Evolutionary conservation across 2,888 invertebrate genomes (phyloP).

Genomic region (Homarus gammarus): DNA sequence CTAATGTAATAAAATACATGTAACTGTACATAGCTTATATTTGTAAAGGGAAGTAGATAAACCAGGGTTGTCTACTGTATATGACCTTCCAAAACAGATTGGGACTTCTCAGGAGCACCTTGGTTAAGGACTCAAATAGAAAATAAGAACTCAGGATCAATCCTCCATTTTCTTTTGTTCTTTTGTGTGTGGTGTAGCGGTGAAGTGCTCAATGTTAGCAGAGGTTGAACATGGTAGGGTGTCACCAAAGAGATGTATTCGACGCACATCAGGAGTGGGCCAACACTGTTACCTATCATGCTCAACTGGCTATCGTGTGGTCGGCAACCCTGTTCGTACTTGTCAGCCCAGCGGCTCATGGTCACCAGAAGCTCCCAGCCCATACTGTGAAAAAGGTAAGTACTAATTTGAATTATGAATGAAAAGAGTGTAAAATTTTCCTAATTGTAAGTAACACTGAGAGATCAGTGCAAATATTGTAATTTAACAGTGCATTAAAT

Average conservation of each 20-base stretch:
- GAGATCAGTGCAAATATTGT: no score
- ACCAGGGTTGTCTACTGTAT: no score
- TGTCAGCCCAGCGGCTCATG: conserved; percentile 74
- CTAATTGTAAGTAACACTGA: no score
- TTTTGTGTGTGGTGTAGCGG: conserved; percentile 56
- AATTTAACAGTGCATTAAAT: no score
- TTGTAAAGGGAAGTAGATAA: no score
- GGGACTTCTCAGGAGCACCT: no score
- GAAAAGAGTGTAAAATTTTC: no score
- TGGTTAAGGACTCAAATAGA: no score
- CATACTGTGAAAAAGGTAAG: conserved; percentile 76
- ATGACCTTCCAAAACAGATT: no score
- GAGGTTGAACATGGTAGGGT: conserved; percentile 76
- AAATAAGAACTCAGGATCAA: no score
- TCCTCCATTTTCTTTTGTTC: not conserved
- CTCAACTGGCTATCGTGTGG: conserved; percentile 75
- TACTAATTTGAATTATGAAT: not conserved
- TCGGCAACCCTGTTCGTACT: conserved; percentile 76
- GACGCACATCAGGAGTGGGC: conserved; percentile 66
- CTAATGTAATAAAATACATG: no score
- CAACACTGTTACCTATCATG: conserved; percentile 77
- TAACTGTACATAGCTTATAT: no score
- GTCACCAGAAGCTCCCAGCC: conserved; percentile 74
- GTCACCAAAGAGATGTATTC: conserved; percentile 76
- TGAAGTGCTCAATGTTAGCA: conserved; percentile 76